These are phyloP conservation scores for Fabriciana adippe DNA, from an alignment of 2,888 invertebrate species.

Conservation along the genomic window DNA sequence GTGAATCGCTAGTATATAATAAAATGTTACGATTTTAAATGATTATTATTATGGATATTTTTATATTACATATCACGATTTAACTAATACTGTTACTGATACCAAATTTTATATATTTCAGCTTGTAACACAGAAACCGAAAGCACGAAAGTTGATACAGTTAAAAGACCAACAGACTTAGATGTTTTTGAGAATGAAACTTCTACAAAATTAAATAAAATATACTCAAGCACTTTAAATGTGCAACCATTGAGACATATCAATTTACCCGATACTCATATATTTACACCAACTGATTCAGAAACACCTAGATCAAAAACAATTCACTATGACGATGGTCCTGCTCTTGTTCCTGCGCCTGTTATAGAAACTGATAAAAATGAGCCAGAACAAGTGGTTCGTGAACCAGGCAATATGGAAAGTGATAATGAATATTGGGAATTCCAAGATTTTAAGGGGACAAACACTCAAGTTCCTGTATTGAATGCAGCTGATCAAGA, in stretches of 20 bases:
- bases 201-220: slow-evolving; percentile 61
- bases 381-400: slow-evolving; percentile 37
- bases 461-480: slow-evolving; percentile 40
- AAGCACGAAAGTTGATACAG: slow-evolving; percentile 44
- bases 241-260: slow-evolving; percentile 75
- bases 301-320: slow-evolving; percentile 79
- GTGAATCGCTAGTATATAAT: too few species aligned
- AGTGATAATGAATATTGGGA: slow-evolving; percentile 72
- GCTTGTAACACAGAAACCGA: slow-evolving; percentile 68
- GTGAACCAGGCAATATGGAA: slow-evolving; percentile 38
- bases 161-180: slow-evolving; percentile 58
- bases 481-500: slow-evolving; percentile 26
- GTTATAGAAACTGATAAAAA: slow-evolving; percentile 45
- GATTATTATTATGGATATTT: too few species aligned
- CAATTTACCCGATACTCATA: slow-evolving; percentile 77
- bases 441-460: slow-evolving; percentile 71
- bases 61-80: neutral
- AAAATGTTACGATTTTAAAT: too few species aligned
- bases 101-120: slow-evolving; percentile 51
- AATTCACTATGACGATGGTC: slow-evolving; percentile 68
- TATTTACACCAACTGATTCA: slow-evolving; percentile 78
- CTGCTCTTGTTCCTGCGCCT: slow-evolving; percentile 57
- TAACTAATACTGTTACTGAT: neutral
- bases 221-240: slow-evolving; percentile 66
- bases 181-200: slow-evolving; percentile 62